phyloP scores from a whole-genome alignment of 2,797 vertebrate genomes.

The Cuculus canorus region DNA sequence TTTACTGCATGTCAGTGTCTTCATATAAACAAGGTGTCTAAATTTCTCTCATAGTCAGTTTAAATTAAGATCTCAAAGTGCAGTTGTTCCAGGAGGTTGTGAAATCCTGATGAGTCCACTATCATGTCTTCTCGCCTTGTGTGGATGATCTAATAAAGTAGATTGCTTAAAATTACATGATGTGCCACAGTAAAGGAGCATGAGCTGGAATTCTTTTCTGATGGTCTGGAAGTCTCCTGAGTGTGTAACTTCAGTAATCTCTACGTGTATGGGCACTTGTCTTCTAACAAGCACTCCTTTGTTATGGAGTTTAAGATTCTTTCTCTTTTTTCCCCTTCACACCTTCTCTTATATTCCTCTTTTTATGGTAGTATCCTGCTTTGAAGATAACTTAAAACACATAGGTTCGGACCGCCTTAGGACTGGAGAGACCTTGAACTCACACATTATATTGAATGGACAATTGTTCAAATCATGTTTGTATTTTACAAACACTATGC shows the following conservation, averaged over 20 bases:
- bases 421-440: not conserved
- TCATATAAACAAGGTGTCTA: not conserved
- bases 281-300: not conserved
- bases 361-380: not conserved
- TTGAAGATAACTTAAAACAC: not conserved
- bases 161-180: not conserved
- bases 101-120: not conserved
- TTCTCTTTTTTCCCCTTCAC: not conserved
- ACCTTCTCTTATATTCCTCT: not conserved
- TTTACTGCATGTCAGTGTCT: not conserved
- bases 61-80: not conserved
- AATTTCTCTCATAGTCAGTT: not conserved
- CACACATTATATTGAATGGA: not conserved
- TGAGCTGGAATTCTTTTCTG: not conserved
- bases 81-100: not conserved
- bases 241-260: not conserved
- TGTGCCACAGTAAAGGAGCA: not conserved
- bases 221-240: not conserved
- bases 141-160: not conserved
- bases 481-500: not conserved
- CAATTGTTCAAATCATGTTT: not conserved
- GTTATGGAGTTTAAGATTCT: not conserved
- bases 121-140: not conserved
- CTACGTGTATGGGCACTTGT: accelerated
- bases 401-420: not conserved